A percentile compares a stretch with the other conserved stretches of the same genome.
phyloP scores from a whole-genome alignment of 2,888 invertebrate species.

The Aethes cnicana region DNA sequence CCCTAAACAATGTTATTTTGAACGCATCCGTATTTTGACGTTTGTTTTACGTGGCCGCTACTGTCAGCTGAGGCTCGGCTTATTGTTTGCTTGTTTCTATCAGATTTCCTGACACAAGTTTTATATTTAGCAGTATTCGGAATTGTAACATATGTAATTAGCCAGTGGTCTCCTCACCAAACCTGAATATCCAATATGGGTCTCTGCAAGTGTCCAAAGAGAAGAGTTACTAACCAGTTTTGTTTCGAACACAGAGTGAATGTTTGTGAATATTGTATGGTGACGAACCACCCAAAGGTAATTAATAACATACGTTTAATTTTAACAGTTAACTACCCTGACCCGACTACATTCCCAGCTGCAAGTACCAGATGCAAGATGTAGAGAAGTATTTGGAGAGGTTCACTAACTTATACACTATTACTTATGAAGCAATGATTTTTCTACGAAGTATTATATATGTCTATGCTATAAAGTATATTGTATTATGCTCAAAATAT shows the following conservation, averaged over 20 bases:
- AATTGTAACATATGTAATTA: slow-evolving; percentile 11
- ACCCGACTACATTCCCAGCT: too few relatives aligned
- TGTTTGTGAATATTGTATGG: slow-evolving; percentile 99
- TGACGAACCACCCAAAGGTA: slow-evolving; percentile 97
- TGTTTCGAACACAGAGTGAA: slow-evolving; percentile 99
- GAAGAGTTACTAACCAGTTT: slow-evolving; percentile 98
- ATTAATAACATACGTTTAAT: slow-evolving; percentile 33
- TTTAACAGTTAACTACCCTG: neutral
- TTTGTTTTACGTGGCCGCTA: slow-evolving; percentile 42
- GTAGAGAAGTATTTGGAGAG: too few relatives aligned
- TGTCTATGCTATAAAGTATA: too few relatives aligned
- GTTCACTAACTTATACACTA: too few relatives aligned
- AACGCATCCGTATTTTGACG: slow-evolving; percentile 36
- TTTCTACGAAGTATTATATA: too few relatives aligned
- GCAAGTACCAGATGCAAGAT: too few relatives aligned
- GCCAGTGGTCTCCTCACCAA: neutral
- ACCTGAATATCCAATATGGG: slow-evolving; percentile 86
- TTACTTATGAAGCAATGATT: too few relatives aligned
- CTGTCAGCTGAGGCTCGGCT: slow-evolving; percentile 34
- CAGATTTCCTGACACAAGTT: slow-evolving; percentile 22
- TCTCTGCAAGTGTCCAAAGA: slow-evolving; percentile 98
- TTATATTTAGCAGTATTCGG: neutral
- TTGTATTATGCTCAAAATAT: too few relatives aligned
- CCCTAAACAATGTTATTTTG: too few relatives aligned
- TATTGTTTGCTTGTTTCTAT: slow-evolving; percentile 46